Conservation (phyloP, 2,888 invertebrate genomes). For the Trisateles emortualis region DNA sequence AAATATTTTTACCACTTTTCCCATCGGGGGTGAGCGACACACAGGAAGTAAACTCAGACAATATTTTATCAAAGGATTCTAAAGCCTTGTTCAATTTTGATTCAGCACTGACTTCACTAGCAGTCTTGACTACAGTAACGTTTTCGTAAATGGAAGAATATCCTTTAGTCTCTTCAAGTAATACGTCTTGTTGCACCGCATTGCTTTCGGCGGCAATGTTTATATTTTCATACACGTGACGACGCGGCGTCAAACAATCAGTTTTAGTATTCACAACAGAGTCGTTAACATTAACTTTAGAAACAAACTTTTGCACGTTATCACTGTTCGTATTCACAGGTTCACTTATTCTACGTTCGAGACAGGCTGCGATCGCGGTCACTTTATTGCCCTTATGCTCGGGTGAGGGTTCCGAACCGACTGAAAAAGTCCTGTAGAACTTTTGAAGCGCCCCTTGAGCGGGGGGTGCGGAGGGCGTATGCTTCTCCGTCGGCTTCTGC, state of each 20-base stretch:
- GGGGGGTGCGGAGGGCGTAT: constrained; percentile 65
- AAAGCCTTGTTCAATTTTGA: constrained; percentile 79
- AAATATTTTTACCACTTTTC: constrained; percentile 58
- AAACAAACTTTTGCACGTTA: constrained; percentile 73
- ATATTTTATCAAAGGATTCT: constrained; percentile 83
- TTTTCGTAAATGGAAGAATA: constrained; percentile 83
- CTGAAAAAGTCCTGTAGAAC: constrained; percentile 85
- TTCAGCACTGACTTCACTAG: constrained; percentile 54
- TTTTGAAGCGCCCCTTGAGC: constrained; percentile 78
- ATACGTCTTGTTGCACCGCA: constrained; percentile 56
- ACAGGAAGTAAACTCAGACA: constrained; percentile 75
- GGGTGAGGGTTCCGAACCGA: constrained; percentile 70
- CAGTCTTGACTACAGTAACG: constrained; percentile 72
- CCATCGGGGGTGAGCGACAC: constrained; percentile 62
- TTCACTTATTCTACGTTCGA: constrained; percentile 80
- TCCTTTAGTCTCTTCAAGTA: constrained; percentile 78
- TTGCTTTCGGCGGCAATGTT: constrained; percentile 65
- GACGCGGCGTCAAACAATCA: constrained; percentile 58
- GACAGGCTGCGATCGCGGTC: constrained; percentile 80
- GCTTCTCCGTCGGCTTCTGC: constrained; percentile 84
- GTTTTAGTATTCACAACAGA: constrained; percentile 65
- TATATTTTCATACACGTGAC: constrained; percentile 82
- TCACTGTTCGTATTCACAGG: constrained; percentile 65
- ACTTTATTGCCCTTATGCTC: constrained; percentile 81
- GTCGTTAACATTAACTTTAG: constrained; percentile 59